These are phyloP conservation scores for Drosophila emarginata DNA, from an alignment of 2,888 invertebrate species.

Conservation along the genomic window DNA sequence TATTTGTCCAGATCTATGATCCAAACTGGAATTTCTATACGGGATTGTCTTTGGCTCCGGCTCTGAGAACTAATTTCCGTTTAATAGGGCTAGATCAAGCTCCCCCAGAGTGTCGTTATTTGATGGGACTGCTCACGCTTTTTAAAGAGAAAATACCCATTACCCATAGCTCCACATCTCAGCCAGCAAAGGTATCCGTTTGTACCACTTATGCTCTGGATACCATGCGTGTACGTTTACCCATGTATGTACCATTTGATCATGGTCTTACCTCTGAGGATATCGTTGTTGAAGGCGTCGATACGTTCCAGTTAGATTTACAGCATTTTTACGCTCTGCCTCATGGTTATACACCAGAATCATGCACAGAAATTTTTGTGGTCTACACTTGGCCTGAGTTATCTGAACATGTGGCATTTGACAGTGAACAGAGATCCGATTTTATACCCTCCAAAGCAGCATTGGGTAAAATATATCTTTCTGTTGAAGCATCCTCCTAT, in stretches of 20 bases:
- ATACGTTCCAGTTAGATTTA: slow-evolving; percentile 41
- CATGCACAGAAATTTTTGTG: slow-evolving; percentile 89
- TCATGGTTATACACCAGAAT: slow-evolving; percentile 93
- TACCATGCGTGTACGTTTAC: slow-evolving; percentile 81
- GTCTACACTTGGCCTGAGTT: slow-evolving; percentile 94
- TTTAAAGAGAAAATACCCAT: slow-evolving; percentile 95
- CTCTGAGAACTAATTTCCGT: slow-evolving; percentile 91
- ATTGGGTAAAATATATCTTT: slow-evolving; percentile 85
- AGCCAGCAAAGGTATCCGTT: slow-evolving; percentile 87
- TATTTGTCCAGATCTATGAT: slow-evolving; percentile 95
- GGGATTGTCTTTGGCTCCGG: slow-evolving; percentile 91
- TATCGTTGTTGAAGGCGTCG: slow-evolving; percentile 47
- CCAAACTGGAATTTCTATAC: slow-evolving; percentile 88
- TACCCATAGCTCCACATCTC: slow-evolving; percentile 80
- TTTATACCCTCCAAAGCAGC: slow-evolving; percentile 92
- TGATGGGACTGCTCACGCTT: slow-evolving; percentile 91
- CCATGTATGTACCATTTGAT: slow-evolving; percentile 68
- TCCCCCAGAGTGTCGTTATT: slow-evolving; percentile 91
- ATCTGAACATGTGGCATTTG: slow-evolving; percentile 92
- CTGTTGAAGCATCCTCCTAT: slow-evolving; percentile 88
- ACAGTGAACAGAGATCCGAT: slow-evolving; percentile 93
- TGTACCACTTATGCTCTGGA: slow-evolving; percentile 86
- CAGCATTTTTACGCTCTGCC: slow-evolving; percentile 85
- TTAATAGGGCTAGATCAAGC: slow-evolving; percentile 92
- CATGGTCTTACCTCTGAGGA: slow-evolving; percentile 63